phyloP scores from a whole-genome alignment of 2,797 vertebrate species.

The Dicrostonyx torquatus region DNA sequence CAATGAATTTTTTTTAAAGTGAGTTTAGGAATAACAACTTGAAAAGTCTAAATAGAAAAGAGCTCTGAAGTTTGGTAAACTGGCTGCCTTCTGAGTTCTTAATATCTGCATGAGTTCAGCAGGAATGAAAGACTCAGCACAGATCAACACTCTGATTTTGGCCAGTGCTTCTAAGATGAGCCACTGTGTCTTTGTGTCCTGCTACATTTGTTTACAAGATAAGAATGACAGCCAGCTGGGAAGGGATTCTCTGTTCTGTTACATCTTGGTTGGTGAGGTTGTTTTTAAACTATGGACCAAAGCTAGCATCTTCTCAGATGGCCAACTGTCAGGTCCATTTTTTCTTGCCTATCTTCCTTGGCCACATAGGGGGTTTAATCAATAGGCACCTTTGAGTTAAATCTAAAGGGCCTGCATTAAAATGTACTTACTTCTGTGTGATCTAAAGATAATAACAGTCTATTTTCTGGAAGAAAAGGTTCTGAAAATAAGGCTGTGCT shows the following conservation, averaged over 20 bases:
- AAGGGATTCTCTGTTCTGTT: slow-evolving; percentile 1
- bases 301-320: slow-evolving; percentile 38
- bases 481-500: slow-evolving; percentile 53
- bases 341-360: not conserved
- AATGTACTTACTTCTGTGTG: slow-evolving; percentile 45
- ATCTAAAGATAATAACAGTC: slow-evolving; percentile 55
- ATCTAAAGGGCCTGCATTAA: slow-evolving; percentile 54
- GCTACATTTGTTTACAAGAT: slow-evolving; percentile 52
- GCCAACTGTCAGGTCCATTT: not conserved
- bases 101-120: slow-evolving; percentile 8
- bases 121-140: slow-evolving; percentile 3
- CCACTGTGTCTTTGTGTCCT: slow-evolving; percentile 36
- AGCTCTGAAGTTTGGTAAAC: slow-evolving; percentile 49
- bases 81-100: slow-evolving; percentile 1
- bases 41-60: slow-evolving; percentile 33
- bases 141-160: not conserved
- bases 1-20: not conserved
- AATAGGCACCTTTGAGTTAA: slow-evolving; percentile 59
- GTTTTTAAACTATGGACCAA: not conserved
- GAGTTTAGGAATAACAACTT: slow-evolving; percentile 14
- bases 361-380: not conserved
- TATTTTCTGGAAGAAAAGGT: slow-evolving; percentile 65
- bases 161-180: not conserved
- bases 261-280: not conserved
- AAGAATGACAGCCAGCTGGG: not conserved